These are phyloP conservation scores for Misgurnus anguillicaudatus DNA, from an alignment of 2,113 vertebrate genomes.

Conservation along the genomic window DNA sequence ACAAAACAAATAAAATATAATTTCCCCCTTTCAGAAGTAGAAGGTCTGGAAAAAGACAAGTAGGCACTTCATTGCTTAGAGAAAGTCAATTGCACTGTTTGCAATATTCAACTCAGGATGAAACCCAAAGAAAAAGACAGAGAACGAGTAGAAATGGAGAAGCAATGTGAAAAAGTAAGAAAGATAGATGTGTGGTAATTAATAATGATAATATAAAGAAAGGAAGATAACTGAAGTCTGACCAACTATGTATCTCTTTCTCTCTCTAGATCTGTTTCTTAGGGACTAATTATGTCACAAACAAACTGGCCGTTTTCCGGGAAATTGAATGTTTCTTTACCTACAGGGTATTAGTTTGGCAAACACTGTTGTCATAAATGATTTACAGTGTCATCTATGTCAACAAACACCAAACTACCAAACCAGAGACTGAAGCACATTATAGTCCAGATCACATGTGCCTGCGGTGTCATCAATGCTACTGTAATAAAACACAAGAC, in stretches of 20 bases:
- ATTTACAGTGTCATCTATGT: slow-evolving; percentile 17
- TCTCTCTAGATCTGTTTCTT: background rate
- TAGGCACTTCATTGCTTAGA: background rate
- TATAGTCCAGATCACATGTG: slow-evolving; percentile 12
- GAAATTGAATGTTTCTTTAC: slow-evolving; percentile 27
- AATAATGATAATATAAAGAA: slow-evolving; percentile 36
- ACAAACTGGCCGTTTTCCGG: slow-evolving; percentile 1
- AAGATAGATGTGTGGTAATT: slow-evolving; percentile 51
- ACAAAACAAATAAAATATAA: background rate
- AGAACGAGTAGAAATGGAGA: slow-evolving; percentile 45
- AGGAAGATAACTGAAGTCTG: background rate
- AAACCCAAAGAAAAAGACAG: slow-evolving; percentile 40
- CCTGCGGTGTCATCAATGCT: background rate
- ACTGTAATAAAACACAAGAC: background rate
- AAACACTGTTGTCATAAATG: slow-evolving; percentile 30
- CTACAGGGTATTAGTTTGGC: slow-evolving; percentile 20
- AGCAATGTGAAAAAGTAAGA: slow-evolving; percentile 41
- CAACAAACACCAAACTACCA: background rate
- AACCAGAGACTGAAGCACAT: background rate
- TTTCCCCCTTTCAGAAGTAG: slow-evolving; percentile 7
- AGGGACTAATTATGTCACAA: slow-evolving; percentile 36
- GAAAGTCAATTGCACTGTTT: slow-evolving; percentile 22
- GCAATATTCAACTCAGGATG: background rate
- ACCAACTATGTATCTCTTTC: background rate
- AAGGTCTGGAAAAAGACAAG: background rate